phyloP scores from a whole-genome alignment of 2,113 vertebrate genomes.

The Speoplatyrhinus poulsoni region DNA sequence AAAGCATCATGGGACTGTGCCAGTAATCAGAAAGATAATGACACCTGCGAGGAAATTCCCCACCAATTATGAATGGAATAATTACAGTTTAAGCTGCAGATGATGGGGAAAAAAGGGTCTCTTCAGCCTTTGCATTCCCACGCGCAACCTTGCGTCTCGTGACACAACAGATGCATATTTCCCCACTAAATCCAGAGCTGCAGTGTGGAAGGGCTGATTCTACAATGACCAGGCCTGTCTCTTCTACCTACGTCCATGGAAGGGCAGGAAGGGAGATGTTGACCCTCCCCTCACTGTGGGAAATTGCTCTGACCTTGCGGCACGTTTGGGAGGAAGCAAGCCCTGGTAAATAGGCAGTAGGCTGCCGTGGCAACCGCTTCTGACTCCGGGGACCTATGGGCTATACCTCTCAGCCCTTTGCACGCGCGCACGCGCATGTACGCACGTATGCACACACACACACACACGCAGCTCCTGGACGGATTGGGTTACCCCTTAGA shows the following conservation, averaged over 20 bases:
- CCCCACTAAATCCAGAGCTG: conserved; percentile 32
- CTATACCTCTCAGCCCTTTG: conserved; percentile 54
- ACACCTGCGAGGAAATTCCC: conserved; percentile 55
- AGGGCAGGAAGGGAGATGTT: conserved; percentile 71
- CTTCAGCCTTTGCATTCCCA: conserved; percentile 35
- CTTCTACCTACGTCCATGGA: conserved; percentile 59
- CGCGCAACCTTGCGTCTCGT: conserved; percentile 30
- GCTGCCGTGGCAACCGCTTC: conserved; percentile 49
- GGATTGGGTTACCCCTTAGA: conserved; percentile 61
- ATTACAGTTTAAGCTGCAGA: conserved; percentile 47
- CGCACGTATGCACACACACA: conserved; percentile 37
- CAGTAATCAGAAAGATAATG: conserved; percentile 56
- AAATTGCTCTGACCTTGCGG: conserved; percentile 76
- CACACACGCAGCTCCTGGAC: conserved; percentile 34
- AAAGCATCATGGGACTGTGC: conserved; percentile 37
- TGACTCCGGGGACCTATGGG: conserved; percentile 65
- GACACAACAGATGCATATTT: conserved; percentile 47
- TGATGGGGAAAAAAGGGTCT: conserved; percentile 35
- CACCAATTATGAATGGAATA: conserved; percentile 55
- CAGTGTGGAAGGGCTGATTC: conserved; percentile 48
- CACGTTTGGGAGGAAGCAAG: conserved; percentile 72
- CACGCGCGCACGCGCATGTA: conserved; percentile 48
- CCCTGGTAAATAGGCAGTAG: conserved; percentile 57
- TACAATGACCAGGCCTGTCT: conserved; percentile 56
- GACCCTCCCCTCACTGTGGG: conserved; percentile 72